Percentiles rank a stretch among this genome's conserved stretches.
Evolutionary conservation across 2,797 vertebrate genomes (phyloP).

Genomic region (Sebastes iracundus): DNA sequence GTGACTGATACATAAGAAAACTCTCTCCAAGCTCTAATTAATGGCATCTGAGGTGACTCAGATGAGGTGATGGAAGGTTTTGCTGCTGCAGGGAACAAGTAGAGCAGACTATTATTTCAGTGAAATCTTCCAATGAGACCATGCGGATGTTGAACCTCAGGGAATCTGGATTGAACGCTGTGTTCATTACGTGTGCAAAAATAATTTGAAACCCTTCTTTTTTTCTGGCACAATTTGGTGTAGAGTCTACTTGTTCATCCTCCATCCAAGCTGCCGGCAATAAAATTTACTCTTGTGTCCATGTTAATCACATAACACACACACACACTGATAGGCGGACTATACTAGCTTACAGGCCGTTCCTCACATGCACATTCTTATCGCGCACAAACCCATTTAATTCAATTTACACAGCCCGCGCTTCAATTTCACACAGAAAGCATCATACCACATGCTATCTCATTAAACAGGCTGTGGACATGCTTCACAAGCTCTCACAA

Average conservation of each 20-base stretch:
- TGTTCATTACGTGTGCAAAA: constrained; percentile 17
- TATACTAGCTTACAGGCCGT: constrained; percentile 9
- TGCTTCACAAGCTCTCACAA: constrained; percentile 59
- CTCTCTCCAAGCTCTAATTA: neutral
- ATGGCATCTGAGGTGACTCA: constrained; percentile 14
- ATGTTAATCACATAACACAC: constrained; percentile 40
- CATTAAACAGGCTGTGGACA: constrained; percentile 67
- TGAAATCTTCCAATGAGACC: constrained; percentile 4
- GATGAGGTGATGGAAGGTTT: constrained; percentile 20
- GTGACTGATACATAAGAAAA: neutral
- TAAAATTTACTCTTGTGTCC: constrained; percentile 41
- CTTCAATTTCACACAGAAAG: constrained; percentile 71
- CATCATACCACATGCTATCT: constrained; percentile 71
- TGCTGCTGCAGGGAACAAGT: neutral
- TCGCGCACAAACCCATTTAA: constrained; percentile 66
- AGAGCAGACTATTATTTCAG: constrained; percentile 4
- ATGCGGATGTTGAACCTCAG: constrained; percentile 9
- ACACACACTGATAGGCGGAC: constrained; percentile 22
- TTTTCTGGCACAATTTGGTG: constrained; percentile 16
- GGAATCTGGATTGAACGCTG: constrained; percentile 4
- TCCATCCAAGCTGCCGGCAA: constrained; percentile 25
- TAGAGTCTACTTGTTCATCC: constrained; percentile 13
- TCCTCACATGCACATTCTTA: constrained; percentile 60
- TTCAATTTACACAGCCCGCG: constrained; percentile 70
- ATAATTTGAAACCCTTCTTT: constrained; percentile 7